Evolutionary conservation across 2,113 vertebrate species (phyloP), one percentile per base, ranked within the genome.

Genomic region (Mustela lutreola): DNA sequence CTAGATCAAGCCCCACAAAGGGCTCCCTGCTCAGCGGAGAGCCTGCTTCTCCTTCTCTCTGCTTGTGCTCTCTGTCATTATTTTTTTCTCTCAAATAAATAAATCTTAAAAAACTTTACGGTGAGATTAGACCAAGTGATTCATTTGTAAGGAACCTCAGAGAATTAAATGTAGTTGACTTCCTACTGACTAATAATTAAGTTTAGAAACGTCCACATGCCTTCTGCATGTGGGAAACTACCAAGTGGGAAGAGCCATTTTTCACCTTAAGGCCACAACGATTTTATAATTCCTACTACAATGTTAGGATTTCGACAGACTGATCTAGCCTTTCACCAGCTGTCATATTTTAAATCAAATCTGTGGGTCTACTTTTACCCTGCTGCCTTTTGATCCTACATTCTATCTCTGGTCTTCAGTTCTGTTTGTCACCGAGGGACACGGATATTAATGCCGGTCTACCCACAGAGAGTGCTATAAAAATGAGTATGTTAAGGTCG

Each of bases 301-400:
- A 79, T 31, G 21, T 58, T 10, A 71, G 71, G n/a, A 87, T 92
- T 92, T 96, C 63, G 84, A 75, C 18, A 80, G 88, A 84, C 36
- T 78, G 58, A 67, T 0, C 12, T 85, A 92, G 79, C 39, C 95
- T 78, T 80, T 39, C 15, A 33, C 22, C 26, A 62, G 21, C 42
- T 75, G 15, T 9, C 92, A 70, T 24, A 83, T 50, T 50, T 88
- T 62, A 80, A 62, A 71, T 60, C 26, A 78, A 70, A 87, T 53
- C 21, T 50, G 39, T 16, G 45, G 53, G 11, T 50, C 19, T 58
- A 31, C 79, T 26, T n/a, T 73, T 71, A n/a, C 82, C 50, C 75
- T 89, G 50, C 28, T 93, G 86, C 78, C 45, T 60, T 48, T n/a
- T 56, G 91, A 95, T 58, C 31, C 73, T 33, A 70, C 7, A 7